Percentiles rank a stretch among this genome's conserved stretches.
Conservation (phyloP, 2,888 invertebrate species). For the Doris montereyensis region DNA sequence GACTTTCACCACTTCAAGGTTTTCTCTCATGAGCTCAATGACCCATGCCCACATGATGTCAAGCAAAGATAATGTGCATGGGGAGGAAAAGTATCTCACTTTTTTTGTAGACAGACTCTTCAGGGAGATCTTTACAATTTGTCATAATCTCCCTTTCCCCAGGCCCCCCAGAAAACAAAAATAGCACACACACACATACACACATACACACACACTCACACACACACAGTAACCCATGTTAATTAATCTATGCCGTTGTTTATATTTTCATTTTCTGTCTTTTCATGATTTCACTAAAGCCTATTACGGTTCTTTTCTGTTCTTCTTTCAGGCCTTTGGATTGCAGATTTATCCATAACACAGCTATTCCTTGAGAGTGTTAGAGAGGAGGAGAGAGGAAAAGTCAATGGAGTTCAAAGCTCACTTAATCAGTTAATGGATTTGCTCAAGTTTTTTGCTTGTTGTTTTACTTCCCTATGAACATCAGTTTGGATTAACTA, state of each 20-base stretch:
- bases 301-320: not conserved
- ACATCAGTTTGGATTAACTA: constrained; percentile 74
- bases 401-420: constrained; percentile 75
- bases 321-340: constrained; percentile 75
- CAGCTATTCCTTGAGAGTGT: constrained; percentile 75
- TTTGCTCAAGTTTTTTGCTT: constrained; percentile 74
- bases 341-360: constrained; percentile 75
- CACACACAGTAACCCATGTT: no score
- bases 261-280: not conserved
- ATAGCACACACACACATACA: no score
- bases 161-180: no score
- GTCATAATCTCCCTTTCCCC: no score
- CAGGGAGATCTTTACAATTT: no score
- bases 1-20: no score
- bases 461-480: constrained; percentile 74
- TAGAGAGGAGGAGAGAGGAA: constrained; percentile 73
- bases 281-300: constrained; percentile 32
- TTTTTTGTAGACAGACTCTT: no score
- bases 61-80: no score
- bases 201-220: no score
- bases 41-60: no score
- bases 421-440: constrained; percentile 76
- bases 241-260: not conserved
- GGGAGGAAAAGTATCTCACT: no score
- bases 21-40: no score